Percentiles rank a stretch among this genome's conserved stretches.
phyloP scores from a whole-genome alignment of 2,797 vertebrate species.

The Poecilia wingei region DNA sequence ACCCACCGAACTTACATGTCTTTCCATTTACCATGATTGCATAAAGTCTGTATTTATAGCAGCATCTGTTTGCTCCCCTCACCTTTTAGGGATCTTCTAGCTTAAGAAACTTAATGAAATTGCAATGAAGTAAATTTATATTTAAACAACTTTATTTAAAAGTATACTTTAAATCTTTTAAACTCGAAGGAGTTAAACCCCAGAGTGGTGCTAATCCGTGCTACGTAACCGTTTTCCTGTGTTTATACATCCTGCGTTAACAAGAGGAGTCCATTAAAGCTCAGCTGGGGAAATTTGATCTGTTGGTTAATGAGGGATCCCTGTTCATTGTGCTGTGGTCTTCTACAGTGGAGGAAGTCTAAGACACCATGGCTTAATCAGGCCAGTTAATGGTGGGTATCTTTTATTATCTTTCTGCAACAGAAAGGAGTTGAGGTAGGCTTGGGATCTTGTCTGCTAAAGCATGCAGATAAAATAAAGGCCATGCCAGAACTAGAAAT shows the following conservation, averaged over 20 bases:
- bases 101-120: neutral
- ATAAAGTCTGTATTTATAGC: neutral
- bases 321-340: slow-evolving; percentile 43
- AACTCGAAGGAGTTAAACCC: neutral
- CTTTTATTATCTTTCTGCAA: slow-evolving; percentile 59
- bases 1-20: neutral
- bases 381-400: slow-evolving; percentile 58
- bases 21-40: neutral
- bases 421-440: slow-evolving; percentile 11
- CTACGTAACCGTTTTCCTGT: slow-evolving; percentile 9
- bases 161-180: neutral
- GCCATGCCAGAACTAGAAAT: slow-evolving; percentile 7
- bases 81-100: neutral
- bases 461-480: neutral
- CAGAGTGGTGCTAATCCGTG: slow-evolving; percentile 3
- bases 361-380: slow-evolving; percentile 60
- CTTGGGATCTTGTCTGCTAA: slow-evolving; percentile 1
- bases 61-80: neutral
- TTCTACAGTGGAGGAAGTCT: slow-evolving; percentile 34
- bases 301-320: slow-evolving; percentile 62
- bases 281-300: slow-evolving; percentile 55
- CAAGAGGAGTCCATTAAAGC: slow-evolving; percentile 58
- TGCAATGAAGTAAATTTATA: neutral
- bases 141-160: neutral
- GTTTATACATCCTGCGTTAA: slow-evolving; percentile 17